Evolutionary conservation across 2,888 invertebrate genomes (phyloP).

Genomic region (Netelia virgata): DNA sequence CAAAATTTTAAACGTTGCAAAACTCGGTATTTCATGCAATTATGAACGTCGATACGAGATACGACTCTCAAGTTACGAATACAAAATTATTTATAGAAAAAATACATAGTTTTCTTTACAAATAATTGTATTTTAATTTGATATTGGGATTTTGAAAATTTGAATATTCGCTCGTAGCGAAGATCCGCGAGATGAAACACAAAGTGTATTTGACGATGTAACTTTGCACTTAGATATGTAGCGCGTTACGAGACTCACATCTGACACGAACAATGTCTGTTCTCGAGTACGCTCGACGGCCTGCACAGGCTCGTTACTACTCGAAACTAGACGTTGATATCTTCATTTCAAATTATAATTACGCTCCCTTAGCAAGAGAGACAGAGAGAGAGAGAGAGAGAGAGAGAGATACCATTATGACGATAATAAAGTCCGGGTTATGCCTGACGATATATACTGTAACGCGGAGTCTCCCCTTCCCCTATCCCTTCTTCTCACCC

Average conservation of each 20-base stretch:
- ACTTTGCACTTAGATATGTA: not conserved
- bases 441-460: conserved; percentile 22
- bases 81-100: no score
- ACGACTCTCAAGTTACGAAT: no score
- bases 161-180: no score
- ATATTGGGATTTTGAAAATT: no score
- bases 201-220: conserved; percentile 4
- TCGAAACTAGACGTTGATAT: conserved; percentile 20
- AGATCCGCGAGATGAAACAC: conserved; percentile 6
- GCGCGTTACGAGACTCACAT: not conserved
- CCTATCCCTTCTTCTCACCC: not conserved
- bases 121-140: no score
- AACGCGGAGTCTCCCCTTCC: not conserved
- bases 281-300: not conserved
- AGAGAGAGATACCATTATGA: conserved; percentile 26
- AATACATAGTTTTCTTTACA: no score
- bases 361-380: conserved; percentile 9
- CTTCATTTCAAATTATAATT: conserved; percentile 59
- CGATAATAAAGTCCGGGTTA: conserved; percentile 55
- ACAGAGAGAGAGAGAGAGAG: not conserved
- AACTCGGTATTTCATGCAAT: no score
- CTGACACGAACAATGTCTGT: not conserved
- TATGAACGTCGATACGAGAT: no score
- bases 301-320: not conserved
- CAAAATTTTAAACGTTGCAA: no score